phyloP scores from a whole-genome alignment of 2,888 invertebrate species.

The Scaeva pyrastri region DNA sequence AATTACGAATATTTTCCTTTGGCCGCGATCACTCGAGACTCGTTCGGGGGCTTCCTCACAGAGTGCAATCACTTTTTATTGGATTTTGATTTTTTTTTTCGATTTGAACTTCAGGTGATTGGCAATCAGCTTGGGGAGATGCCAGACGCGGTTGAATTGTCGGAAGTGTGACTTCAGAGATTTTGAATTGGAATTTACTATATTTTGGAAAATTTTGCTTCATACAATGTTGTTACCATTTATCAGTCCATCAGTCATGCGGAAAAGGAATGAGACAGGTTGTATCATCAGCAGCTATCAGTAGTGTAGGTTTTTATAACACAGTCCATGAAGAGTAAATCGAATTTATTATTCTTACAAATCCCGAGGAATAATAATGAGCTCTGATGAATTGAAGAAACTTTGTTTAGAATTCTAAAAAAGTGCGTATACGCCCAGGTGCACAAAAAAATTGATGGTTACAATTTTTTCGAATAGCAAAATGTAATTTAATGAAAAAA shows the following conservation, averaged over 20 bases:
- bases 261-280: conserved; percentile 37
- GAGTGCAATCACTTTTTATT: conserved; percentile 71
- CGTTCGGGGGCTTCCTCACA: conserved; percentile 22
- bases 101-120: conserved; percentile 46
- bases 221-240: conserved; percentile 14
- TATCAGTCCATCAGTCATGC: conserved; percentile 26
- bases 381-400: no score
- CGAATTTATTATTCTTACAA: no score
- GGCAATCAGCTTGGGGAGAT: conserved; percentile 55
- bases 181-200: conserved; percentile 68
- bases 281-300: not conserved
- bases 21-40: conserved; percentile 24
- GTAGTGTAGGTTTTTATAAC: no score
- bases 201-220: conserved; percentile 43
- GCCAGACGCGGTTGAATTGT: conserved; percentile 58
- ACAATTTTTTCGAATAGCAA: no score
- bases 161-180: conserved; percentile 67
- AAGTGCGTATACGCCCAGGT: no score
- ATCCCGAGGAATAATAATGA: no score
- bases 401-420: no score
- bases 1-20: conserved; percentile 71
- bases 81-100: conserved; percentile 20
- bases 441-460: no score
- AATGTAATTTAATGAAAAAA: no score
- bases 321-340: no score